Evolutionary conservation across 2,113 vertebrate species (phyloP), one percentile per base, ranked within the genome.

Genomic region (Cynoglossus semilaevis): DNA sequence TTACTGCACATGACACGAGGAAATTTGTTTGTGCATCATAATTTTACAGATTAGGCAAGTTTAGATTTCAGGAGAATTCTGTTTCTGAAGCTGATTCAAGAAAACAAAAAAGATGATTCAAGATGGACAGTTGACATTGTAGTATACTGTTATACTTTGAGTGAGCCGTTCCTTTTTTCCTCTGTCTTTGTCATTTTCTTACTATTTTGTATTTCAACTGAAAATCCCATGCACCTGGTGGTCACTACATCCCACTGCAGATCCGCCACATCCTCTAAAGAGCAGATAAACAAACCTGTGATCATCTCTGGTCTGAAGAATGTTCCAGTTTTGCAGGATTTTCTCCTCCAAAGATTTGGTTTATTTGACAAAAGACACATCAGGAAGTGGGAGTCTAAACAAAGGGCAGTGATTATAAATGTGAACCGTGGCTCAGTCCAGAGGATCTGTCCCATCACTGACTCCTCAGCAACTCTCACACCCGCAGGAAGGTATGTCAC

Each of bases 341-440:
- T 38, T 37, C 66, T 17, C 71, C 82, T 83, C 68, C 71, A 67
- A 51, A 75, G 64, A 64, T 65, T 74, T 61, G 48, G 68, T 87
- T 88, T 91, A 89, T 91, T 91, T 90, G 76, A 61, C 70, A 85
- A 41, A 85, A 84, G 85, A 74, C 82, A 76, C 74, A 82, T 70
- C 70, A 87, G 86, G 84, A 90, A 90, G 83, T 71, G 53, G 46
- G 74, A 69, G 66, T 86, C 82, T 76, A 88, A 90, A 88, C 88
- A 89, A 79, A 76, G 71, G 65, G 52, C 76, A 71, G 67, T 37
- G 72, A 76, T 63, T 85, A 70, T 79, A 85, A 82, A 82, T 80
- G 74, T 73, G 65, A 84, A 64, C 22, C 58, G 36, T 59, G 63
- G 70, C 54, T 51, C 65, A 45, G 36, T 52, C 58, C 53, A 72